Evolutionary conservation across 2,113 vertebrate species (phyloP), one percentile per base, ranked within the genome.

Genomic region (Perca fluviatilis): DNA sequence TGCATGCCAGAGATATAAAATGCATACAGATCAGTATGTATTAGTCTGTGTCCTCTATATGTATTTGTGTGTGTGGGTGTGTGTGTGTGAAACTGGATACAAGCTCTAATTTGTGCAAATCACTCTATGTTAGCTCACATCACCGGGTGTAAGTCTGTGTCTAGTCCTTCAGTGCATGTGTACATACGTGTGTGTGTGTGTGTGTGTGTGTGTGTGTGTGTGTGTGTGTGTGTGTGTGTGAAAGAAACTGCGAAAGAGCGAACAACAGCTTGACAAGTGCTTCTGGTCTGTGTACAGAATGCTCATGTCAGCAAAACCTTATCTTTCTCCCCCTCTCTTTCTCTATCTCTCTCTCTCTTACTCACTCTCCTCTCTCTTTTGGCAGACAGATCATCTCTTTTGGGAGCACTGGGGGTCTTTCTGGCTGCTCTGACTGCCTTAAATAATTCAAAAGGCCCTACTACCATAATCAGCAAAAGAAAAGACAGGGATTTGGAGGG

Each of bases 391-490:
- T 92, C 92, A 91, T 92, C 91, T 92, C 89, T 91, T 91, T 90
- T 76, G 91, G 90, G 91, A 91, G 88, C 94, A 93, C 88, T 80
- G 77, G 86, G 87, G 93, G 88, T 93, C 94, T 94, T 93, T 91
- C 93, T 92, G 87, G 84, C 91, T 91, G 89, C 88, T 93, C 88
- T 69, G 88, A 85, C 89, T 91, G 90, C 80, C 92, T 93, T 94
- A 89, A 94, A 95, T 95, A 93, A 94, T 95, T 95, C 92, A 95
- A 89, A 88, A 92, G 87, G 87, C 88, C 80, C 84, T 91, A 89
- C 83, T 88, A 85, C 84, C 82, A 83, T 91, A 90, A 95, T 94
- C 93, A 94, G 92, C 92, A 93, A 93, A 93, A 94, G 85, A 93
- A 91, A 92, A 93, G 92, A 93, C 85, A 83, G 88, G 88, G 90